Evolutionary conservation across 1,140 invertebrate genomes (phyloP), one percentile per base, ranked within the genome.

Genomic region (Cryptotermes secundus): DNA sequence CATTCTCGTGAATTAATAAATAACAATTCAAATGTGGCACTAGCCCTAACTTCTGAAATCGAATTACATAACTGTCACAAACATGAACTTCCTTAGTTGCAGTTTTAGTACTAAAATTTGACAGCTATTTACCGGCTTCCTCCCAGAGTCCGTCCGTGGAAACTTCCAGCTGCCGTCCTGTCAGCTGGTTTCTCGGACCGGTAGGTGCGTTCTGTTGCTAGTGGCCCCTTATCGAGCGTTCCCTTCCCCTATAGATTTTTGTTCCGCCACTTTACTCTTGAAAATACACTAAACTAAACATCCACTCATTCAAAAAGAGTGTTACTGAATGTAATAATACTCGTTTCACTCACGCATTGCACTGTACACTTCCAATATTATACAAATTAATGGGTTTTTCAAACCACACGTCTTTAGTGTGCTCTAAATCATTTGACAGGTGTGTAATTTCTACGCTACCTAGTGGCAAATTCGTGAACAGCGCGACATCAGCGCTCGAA

Each of bases 121-220:
- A 72, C 59, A 72, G 59, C 26, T 72, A 72, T 26, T 72, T 31
- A 72, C 59, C 59, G 59, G 59, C 59, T 72, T 72, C 59, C 59
- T n/a, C 26, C 59, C 59, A 9, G 10, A 31, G 26, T 72, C 53
- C 53, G 53, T 59, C 26, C 59, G 59, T 72, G 59, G 59, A 72
- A 72, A n/a, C 59, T 72, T 72, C 59, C 59, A 72, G 59, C 59
- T 72, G 59, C 59, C 59, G 59, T 72, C 59, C 59, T 49, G 81
- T 82, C 81, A 82, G 81, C 81, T 82, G 81, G 81, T 82, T 42
- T 34, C n/a, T n/a, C 81, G 45, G 59, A n/a, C 59, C 59, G 59
- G 81, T 34, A 82, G 81, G 81, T 82, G 81, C 81, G 53, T 59
- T 53, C 45, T 59, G 81, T 82, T 82, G 81, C 81, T 82, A 82